Conservation (phyloP, 64 coral and sea anemone genomes). For the Astreopora myriophthalma region DNA sequence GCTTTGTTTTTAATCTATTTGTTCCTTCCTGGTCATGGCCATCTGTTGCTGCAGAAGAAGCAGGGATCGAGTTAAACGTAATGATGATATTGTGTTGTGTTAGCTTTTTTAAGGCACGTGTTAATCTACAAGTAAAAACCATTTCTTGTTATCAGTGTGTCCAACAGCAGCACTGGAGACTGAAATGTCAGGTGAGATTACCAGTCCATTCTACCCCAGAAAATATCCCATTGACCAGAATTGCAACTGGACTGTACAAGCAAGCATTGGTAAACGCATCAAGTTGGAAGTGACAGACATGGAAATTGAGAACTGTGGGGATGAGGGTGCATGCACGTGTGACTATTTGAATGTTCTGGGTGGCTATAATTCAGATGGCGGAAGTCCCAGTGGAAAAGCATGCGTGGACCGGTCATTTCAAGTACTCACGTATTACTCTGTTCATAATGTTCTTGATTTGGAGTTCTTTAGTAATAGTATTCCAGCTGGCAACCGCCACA, state of each 20-base stretch:
- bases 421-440: background rate
- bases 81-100: too few species aligned
- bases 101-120: too few species aligned
- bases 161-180: background rate
- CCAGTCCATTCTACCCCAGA: constrained; percentile 14
- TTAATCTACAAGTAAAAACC: too few species aligned
- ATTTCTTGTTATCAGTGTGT: background rate
- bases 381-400: background rate
- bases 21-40: too few species aligned
- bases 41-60: too few species aligned
- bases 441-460: background rate
- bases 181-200: background rate
- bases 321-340: background rate
- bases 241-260: background rate
- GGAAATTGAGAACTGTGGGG: background rate
- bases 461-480: background rate
- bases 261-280: background rate
- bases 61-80: too few species aligned
- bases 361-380: background rate
- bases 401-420: background rate
- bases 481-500: background rate
- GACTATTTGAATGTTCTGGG: background rate
- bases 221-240: background rate
- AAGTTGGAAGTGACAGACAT: background rate
- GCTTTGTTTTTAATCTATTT: too few species aligned